Base-by-base conservation (phyloP, 1,140 invertebrate genomes). In the Druon quercuslanigerum region DNA sequence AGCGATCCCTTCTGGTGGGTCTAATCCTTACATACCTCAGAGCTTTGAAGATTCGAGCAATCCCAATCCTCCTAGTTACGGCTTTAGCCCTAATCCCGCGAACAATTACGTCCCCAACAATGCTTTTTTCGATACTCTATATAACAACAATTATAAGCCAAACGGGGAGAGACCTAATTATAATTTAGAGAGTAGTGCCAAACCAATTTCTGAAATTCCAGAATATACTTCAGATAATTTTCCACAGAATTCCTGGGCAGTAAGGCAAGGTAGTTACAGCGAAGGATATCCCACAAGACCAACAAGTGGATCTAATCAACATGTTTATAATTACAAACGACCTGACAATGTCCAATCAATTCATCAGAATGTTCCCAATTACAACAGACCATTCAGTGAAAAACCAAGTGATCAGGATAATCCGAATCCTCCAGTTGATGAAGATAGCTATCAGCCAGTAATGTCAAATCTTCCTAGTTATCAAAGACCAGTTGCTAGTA, bases 51-150 rank as follows among this genome's bases (percentile, higher is more conserved):
- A 91, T 77, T 87, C 88, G 0, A 86, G 54, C 51, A 90, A 91
- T 75, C 90, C 90, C 0, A 89, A 90, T 79, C 89, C 90, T n/a
- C 80, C 84, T 2, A 80, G 71, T 70, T 88, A 82, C 33, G 85
- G 88, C 3, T 90, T 81, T 14, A 83, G 51, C n/a, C 16, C 81
- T 0, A 81, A 75, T 33, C 86, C 86, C 6, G 7, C 66, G 2
- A 86, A 85, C 4, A 75, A 76, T 50, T 82, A 85, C 19, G 54
- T 74, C 4, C 75, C 84, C 0, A 82, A 82, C 16, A 84, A 87
- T 54, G 70, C 84, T 0, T 82, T 85, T 12, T 90, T 87, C 46
- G 82, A 87, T 3, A 80, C 77, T 40, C 50, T 86, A 60, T 76
- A 85, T 33, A 85, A 79, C 1, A 51, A 50, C 40, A 57, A 71